Conservation (phyloP, 2,113 vertebrate species). For the Thermophis baileyi region DNA sequence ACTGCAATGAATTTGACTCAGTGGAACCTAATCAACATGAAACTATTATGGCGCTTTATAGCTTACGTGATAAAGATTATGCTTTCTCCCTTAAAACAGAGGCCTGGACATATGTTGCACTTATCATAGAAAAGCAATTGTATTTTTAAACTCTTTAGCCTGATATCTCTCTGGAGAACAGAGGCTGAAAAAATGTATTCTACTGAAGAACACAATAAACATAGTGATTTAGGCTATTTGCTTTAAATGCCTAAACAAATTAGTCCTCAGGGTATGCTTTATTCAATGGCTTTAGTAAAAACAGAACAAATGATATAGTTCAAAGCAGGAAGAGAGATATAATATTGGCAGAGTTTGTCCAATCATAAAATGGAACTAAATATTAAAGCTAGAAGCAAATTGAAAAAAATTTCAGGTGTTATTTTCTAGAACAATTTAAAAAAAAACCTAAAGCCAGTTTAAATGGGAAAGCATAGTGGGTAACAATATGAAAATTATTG, state of each 20-base stretch:
- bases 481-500: neutral
- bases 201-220: slow-evolving; percentile 16
- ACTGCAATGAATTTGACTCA: neutral
- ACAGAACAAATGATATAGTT: neutral
- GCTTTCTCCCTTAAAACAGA: slow-evolving; percentile 9
- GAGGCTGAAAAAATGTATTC: slow-evolving; percentile 7
- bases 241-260: slow-evolving; percentile 24
- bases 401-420: neutral
- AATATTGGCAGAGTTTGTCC: neutral
- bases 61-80: slow-evolving; percentile 28
- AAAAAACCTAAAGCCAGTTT: neutral
- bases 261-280: slow-evolving; percentile 15
- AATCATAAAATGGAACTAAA: neutral
- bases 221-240: neutral
- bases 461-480: too few species aligned
- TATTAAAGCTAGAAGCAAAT: neutral
- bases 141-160: slow-evolving; percentile 32
- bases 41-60: too few species aligned
- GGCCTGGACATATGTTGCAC: slow-evolving; percentile 18
- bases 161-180: slow-evolving; percentile 31
- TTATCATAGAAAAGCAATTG: slow-evolving; percentile 5
- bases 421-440: neutral
- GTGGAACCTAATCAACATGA: neutral
- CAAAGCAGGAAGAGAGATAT: neutral
- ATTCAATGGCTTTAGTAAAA: slow-evolving; percentile 32